Conservation (phyloP, 2,888 invertebrate species). For the Cosmopolites sordidus region DNA sequence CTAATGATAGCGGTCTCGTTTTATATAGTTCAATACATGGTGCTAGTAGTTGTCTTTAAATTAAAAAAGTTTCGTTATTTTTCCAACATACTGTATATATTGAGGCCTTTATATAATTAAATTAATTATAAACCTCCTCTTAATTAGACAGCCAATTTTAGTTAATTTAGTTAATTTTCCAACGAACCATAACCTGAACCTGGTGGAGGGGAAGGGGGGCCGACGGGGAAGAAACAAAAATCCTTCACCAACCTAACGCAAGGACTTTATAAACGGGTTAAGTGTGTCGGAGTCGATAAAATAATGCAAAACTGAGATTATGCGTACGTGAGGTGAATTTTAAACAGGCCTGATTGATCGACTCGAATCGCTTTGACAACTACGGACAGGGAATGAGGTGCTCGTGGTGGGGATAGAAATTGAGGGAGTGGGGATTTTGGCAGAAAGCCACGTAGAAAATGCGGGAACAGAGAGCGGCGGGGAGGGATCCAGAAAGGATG, state of each 20-base stretch:
- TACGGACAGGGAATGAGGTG: conserved; percentile 20
- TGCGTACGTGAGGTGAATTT: conserved; percentile 49
- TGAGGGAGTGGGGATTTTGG: neutral
- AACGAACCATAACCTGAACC: no score
- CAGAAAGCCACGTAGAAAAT: neutral
- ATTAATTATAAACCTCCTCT: no score
- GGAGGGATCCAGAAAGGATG: neutral
- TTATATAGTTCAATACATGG: no score
- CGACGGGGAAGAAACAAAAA: conserved; percentile 4
- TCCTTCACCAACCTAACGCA: conserved; percentile 9
- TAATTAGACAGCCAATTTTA: no score
- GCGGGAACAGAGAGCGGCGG: neutral
- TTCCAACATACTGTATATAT: no score
- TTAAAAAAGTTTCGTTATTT: no score
- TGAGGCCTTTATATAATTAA: no score
- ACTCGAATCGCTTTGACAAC: conserved; percentile 37
- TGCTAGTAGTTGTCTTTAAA: no score
- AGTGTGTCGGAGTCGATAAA: conserved; percentile 46
- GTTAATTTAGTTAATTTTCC: no score
- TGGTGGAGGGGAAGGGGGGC: no score
- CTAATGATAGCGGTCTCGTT: no score
- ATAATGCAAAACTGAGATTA: conserved; percentile 50
- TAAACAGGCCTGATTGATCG: conserved; percentile 43
- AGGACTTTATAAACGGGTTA: conserved; percentile 33
- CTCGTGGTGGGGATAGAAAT: conserved; percentile 10